phyloP scores from a whole-genome alignment of 2,113 vertebrate species.

The Rafetus swinhoei region DNA sequence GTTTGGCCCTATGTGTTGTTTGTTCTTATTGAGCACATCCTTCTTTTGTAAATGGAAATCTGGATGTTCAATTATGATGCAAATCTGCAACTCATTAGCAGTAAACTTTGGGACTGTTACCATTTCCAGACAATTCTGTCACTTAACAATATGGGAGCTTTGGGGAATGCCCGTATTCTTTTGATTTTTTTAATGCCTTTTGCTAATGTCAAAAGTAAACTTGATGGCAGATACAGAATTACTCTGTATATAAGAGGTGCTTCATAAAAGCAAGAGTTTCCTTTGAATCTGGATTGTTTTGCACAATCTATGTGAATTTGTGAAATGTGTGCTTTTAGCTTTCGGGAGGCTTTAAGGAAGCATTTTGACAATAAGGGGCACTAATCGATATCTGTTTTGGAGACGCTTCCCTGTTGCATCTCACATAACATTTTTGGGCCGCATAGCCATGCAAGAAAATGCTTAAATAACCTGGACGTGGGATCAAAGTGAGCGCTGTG shows the following conservation, averaged over 20 bases:
- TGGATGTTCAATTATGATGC: constrained; percentile 74
- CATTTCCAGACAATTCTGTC: constrained; percentile 45
- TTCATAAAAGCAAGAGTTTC: constrained; percentile 14
- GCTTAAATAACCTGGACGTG: no score
- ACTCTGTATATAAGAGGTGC: neutral
- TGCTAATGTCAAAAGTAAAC: neutral
- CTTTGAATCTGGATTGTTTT: constrained; percentile 39
- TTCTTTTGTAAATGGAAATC: constrained; percentile 73
- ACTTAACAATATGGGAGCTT: constrained; percentile 51
- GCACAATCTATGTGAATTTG: no score
- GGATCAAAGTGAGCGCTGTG: no score
- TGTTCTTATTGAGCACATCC: constrained; percentile 66
- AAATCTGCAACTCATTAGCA: constrained; percentile 71
- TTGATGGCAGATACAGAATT: neutral
- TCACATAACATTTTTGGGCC: no score
- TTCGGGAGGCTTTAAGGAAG: no score
- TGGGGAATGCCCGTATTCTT: constrained; percentile 1
- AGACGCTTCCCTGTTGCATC: no score
- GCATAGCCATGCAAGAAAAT: no score
- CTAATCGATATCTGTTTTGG: no score
- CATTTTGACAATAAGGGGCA: no score
- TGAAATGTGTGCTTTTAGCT: no score
- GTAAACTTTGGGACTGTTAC: constrained; percentile 25
- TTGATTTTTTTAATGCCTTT: neutral
- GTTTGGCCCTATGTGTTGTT: constrained; percentile 32